These are phyloP conservation scores for Nesidiocoris tenuis DNA, from an alignment of 2,888 invertebrate species.

Conservation along the genomic window DNA sequence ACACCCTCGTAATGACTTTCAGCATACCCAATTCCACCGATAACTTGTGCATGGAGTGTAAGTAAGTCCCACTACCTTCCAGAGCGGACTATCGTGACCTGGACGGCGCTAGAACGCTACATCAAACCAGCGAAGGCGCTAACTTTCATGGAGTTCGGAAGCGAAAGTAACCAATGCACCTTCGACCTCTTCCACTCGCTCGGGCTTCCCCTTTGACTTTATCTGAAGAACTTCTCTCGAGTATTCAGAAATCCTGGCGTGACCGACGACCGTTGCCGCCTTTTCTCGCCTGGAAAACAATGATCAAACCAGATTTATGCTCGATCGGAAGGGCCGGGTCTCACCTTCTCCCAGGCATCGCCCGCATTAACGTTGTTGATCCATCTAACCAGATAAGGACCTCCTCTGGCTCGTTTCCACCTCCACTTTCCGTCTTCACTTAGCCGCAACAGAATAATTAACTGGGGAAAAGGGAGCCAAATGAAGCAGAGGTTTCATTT, in stretches of 20 bases:
- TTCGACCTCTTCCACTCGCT: conserved; percentile 4
- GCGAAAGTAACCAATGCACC: conserved; percentile 23
- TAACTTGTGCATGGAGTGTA: no score
- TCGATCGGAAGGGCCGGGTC: conserved; percentile 15
- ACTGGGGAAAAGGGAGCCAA: conserved; percentile 20
- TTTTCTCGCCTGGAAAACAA: conserved; percentile 16
- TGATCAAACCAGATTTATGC: conserved; percentile 39
- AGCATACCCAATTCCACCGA: no score
- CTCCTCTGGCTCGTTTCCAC: neutral
- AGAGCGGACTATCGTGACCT: no score
- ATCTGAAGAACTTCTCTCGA: conserved; percentile 23
- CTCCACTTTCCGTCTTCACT: conserved; percentile 11
- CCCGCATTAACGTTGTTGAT: conserved; percentile 21
- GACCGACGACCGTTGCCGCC: conserved; percentile 37
- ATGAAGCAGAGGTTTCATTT: conserved; percentile 34
- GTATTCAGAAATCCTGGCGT: conserved; percentile 37
- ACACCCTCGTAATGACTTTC: no score
- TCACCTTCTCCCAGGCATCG: neutral
- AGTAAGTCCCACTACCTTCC: no score
- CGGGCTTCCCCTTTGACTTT: conserved; percentile 5
- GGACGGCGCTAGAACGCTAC: neutral
- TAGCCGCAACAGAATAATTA: conserved; percentile 37
- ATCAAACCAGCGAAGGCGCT: conserved; percentile 14
- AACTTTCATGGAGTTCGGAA: conserved; percentile 38
- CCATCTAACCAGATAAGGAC: conserved; percentile 27